Base-by-base conservation (phyloP, 1,140 invertebrate species). In the Amphibalanus amphitrite region DNA sequence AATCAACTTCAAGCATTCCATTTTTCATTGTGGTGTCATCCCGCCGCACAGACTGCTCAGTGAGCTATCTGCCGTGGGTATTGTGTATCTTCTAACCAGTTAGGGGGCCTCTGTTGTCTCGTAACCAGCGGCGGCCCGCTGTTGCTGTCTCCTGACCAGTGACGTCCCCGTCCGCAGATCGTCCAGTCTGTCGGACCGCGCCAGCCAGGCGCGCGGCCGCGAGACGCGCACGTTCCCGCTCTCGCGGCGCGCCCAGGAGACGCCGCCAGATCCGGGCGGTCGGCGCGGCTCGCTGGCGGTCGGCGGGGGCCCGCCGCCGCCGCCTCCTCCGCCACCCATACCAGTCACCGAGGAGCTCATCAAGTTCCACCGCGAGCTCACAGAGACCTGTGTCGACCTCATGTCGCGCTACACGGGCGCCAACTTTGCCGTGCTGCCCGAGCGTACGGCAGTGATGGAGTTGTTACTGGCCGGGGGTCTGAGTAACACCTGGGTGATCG, bases 351-450 rank as follows among this genome's bases (percentile, higher is more conserved):
- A 23, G 25, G 73, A 71, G 28, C 76, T 88, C 30, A 83, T 88
- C 77, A 87, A 83, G 73, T 95, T 95, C 81, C 92, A 96, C 81
- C 85, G 88, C 72, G 94, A 98, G 79, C 84, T 97, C 67, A 93
- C 91, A 0, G 94, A 97, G 84, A 96, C 93, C 64, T 95, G 92
- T 80, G 88, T 94, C 68, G 94, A 98, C 82, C 85, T 97, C 72
- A 88, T 97, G 85, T 87, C 90, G 8, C 83, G 93, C 71, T 67
- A 67, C 65, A 28, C 28, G n/a, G 65, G 65, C 65, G 65, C 65
- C 65, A 67, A 26, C 65, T 67, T 20, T 26, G 28, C 65, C 10
- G 65, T 59, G 47, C 47, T 59, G 73, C 23, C 70, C 75, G 79
- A n/a, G 76, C 91, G 92, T 77, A 84, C 89, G 71, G 86, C 89